These are phyloP conservation scores for Lepus americanus DNA, from an alignment of 2,113 vertebrate species.

Conservation along the genomic window DNA sequence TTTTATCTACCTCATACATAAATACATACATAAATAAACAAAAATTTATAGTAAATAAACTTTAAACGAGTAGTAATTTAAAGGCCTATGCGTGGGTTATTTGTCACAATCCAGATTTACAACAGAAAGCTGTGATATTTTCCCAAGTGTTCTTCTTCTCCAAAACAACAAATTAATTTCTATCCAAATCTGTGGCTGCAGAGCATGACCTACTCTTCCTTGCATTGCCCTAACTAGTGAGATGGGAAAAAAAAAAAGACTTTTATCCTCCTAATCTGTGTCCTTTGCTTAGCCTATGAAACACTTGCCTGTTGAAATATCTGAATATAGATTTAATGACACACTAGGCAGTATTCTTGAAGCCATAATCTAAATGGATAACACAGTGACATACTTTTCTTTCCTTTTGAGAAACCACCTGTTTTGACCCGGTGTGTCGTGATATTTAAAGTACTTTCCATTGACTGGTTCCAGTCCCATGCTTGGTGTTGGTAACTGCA, in stretches of 20 bases:
- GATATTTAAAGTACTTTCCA: background rate
- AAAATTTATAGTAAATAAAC: too few species aligned
- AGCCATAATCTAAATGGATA: background rate
- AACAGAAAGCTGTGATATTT: too few species aligned
- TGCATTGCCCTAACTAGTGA: background rate
- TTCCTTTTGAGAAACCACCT: background rate
- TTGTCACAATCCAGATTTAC: too few species aligned
- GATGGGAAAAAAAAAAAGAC: background rate
- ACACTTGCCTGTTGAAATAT: background rate
- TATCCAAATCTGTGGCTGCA: background rate
- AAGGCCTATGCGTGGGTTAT: too few species aligned
- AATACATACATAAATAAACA: too few species aligned
- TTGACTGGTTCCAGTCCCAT: background rate
- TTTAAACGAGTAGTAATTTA: too few species aligned
- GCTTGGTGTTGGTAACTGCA: background rate
- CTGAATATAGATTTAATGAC: background rate
- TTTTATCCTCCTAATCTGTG: background rate
- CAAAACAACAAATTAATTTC: too few species aligned
- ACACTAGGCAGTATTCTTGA: background rate
- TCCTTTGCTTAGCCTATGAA: background rate
- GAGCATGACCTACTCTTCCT: background rate
- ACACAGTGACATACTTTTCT: background rate
- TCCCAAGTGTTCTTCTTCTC: too few species aligned
- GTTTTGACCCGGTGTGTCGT: background rate
- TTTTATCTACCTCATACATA: too few species aligned